Conservation (phyloP, 2,888 invertebrate species). For the Acleris literana region DNA sequence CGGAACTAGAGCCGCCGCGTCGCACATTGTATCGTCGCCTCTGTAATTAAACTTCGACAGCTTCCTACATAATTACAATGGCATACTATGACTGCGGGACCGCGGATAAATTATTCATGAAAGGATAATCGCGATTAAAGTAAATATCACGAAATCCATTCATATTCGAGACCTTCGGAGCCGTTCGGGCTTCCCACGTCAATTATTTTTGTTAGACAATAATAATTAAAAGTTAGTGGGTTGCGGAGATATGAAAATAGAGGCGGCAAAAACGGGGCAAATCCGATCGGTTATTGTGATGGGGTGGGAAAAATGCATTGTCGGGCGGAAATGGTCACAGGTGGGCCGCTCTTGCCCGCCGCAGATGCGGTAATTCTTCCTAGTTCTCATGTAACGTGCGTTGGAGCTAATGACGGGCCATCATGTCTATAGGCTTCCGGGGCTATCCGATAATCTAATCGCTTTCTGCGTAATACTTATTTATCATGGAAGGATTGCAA, state of each 20-base stretch:
- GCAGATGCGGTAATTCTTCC: slow-evolving; percentile 50
- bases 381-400: slow-evolving; percentile 53
- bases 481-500: background rate
- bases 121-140: slow-evolving; percentile 61
- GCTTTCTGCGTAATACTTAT: background rate
- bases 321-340: slow-evolving; percentile 8
- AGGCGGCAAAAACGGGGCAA: slow-evolving; percentile 11
- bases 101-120: slow-evolving; percentile 68
- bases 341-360: slow-evolving; percentile 14
- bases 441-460: slow-evolving; percentile 9
- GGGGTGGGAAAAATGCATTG: slow-evolving; percentile 3
- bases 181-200: slow-evolving; percentile 43
- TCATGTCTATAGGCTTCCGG: slow-evolving; percentile 37
- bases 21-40: slow-evolving; percentile 52
- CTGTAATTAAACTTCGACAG: slow-evolving; percentile 63
- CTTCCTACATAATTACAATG: slow-evolving; percentile 58
- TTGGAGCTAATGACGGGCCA: slow-evolving; percentile 49
- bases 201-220: slow-evolving; percentile 42
- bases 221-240: slow-evolving; percentile 30
- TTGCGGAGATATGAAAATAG: background rate
- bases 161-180: slow-evolving; percentile 45
- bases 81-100: slow-evolving; percentile 55
- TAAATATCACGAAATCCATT: slow-evolving; percentile 59
- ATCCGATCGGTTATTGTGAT: background rate
- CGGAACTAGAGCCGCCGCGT: slow-evolving; percentile 49